Conservation (phyloP, 2,888 invertebrate genomes). For the Polia nebulosa region DNA sequence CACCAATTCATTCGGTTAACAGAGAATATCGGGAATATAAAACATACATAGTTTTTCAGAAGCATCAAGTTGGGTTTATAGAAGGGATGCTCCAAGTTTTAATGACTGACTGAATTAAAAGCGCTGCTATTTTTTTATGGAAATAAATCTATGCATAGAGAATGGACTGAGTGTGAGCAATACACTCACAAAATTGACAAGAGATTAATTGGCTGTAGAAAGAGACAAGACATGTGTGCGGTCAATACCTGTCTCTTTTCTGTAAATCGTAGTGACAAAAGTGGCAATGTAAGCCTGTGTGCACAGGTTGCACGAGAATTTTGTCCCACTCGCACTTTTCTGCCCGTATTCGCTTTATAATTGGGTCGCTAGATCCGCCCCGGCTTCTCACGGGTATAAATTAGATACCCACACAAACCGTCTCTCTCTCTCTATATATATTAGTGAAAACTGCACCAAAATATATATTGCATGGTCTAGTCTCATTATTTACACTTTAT, state of each 20-base stretch:
- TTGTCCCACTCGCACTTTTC: neutral
- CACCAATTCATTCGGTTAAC: conserved; percentile 11
- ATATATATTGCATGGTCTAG: too few relatives aligned
- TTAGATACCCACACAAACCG: too few relatives aligned
- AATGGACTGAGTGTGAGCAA: neutral
- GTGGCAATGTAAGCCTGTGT: neutral
- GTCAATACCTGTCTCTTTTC: neutral
- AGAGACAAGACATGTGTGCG: neutral
- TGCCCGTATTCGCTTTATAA: neutral
- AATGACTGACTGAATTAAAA: conserved; percentile 33
- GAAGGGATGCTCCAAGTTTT: conserved; percentile 24
- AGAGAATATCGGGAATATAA: conserved; percentile 10
- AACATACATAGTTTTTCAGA: conserved; percentile 18
- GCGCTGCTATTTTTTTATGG: conserved; percentile 3
- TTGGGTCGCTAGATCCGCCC: too few relatives aligned
- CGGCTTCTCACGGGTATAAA: too few relatives aligned
- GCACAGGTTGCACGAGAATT: neutral
- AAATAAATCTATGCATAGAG: neutral
- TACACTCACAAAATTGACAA: neutral
- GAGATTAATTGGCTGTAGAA: neutral
- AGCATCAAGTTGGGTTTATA: conserved; percentile 12
- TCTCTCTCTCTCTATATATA: too few relatives aligned
- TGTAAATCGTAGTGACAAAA: neutral
- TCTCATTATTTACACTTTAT: conserved; percentile 76
- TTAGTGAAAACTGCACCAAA: too few relatives aligned